These are phyloP conservation scores for Diorhabda carinulata DNA, from an alignment of 1,140 invertebrate species.

Conservation along the genomic window DNA sequence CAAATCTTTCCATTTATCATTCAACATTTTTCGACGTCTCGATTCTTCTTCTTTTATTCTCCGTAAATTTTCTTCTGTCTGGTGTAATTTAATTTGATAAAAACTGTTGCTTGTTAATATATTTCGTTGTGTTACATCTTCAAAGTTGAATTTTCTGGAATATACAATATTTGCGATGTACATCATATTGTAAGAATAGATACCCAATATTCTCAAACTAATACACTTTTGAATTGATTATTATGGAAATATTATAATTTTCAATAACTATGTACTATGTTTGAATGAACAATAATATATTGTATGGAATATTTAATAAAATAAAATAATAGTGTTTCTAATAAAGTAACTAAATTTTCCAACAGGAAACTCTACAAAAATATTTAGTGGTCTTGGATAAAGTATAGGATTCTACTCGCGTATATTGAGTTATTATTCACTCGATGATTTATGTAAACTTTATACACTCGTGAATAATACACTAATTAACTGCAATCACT, in stretches of 20 bases:
- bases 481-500: not conserved
- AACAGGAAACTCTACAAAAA: not conserved
- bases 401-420: not conserved
- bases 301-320: too few relatives aligned
- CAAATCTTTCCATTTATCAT: constrained; percentile 26
- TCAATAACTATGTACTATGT: too few relatives aligned
- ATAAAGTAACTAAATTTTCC: not conserved
- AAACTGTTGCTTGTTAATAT: constrained; percentile 25
- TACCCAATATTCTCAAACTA: not conserved
- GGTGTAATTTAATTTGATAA: constrained; percentile 10
- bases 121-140: constrained; percentile 23
- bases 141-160: constrained; percentile 20
- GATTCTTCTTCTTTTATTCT: constrained; percentile 12
- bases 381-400: not conserved
- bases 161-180: not conserved
- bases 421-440: not conserved
- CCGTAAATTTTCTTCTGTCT: constrained; percentile 22
- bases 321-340: not conserved
- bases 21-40: constrained; percentile 16
- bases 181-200: not conserved
- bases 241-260: too few relatives aligned
- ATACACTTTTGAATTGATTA: too few relatives aligned
- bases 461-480: not conserved
- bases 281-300: too few relatives aligned
- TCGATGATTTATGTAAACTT: not conserved